Base-by-base conservation (phyloP, 2,797 vertebrate genomes). In the Hoplostethus mediterraneus region DNA sequence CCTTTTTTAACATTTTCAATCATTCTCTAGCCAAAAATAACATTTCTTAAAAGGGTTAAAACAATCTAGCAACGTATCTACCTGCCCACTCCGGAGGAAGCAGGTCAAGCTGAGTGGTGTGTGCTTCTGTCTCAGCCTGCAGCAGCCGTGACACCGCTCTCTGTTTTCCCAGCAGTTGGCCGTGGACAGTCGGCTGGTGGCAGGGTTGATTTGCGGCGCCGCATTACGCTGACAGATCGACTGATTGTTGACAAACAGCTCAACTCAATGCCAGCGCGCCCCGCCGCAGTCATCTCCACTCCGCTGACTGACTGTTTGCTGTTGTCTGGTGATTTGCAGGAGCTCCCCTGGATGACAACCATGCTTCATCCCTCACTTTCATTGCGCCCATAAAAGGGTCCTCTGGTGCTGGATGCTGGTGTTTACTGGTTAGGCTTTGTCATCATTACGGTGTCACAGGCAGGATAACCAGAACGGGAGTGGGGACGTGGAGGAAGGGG, bases 351-450 rank as follows among this genome's bases (percentile, higher is more conserved):
- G 67, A 80, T 89, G 87, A 93, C 88, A 91, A 78, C 83, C 72
- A 61, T 56, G 78, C 90, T 93, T 93, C 88, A 94, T 94, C 89
- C 90, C 88, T 92, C 91, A 91, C 91, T 92, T 93, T 94, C 91
- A 92, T 91, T 89, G 90, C 75, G 3, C 88, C 82, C 21, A 92
- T 93, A 91, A 93, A 93, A 83, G 82, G 74, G 57, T 86, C 85
- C 81, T 92, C 80, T 82, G 85, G 84, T 75, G 79, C 83, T 89
- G 77, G 79, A 81, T 80, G 85, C 84, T 71, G 78, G 88, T 83
- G 85, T 86, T 91, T 86, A 87, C 90, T 88, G 90, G 87, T 90
- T 84, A 88, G 90, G 84, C 91, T 93, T 89, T 93, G 91, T 93
- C 93, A 94, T 93, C 89, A 91, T 93, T 93, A 93, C 70, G 16